A percentile compares a stretch with the other conserved stretches of the same genome.
These are phyloP conservation scores for Cephalotes varians DNA, from an alignment of 2,888 invertebrate species.

Conservation along the genomic window DNA sequence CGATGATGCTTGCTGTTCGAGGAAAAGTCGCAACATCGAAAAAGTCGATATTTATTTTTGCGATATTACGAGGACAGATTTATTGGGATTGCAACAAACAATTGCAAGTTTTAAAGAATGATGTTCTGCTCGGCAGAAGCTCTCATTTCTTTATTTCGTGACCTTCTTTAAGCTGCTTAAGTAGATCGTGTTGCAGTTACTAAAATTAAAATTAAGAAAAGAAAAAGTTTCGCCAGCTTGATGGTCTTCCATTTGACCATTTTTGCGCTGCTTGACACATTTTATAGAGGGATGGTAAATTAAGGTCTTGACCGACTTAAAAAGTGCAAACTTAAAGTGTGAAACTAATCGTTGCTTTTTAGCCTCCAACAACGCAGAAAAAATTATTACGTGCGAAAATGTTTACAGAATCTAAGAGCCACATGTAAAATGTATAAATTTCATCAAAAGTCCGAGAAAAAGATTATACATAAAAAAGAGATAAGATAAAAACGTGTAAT, in stretches of 20 bases:
- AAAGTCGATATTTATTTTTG: background rate
- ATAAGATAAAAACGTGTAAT: background rate
- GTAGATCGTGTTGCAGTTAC: conserved; percentile 24
- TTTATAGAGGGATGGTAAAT: background rate
- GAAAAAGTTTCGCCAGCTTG: background rate
- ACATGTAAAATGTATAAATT: background rate
- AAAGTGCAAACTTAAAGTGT: background rate
- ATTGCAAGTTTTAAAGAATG: background rate
- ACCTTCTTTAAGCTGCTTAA: conserved; percentile 16
- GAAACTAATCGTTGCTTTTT: background rate
- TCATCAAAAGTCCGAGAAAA: background rate
- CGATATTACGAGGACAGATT: background rate
- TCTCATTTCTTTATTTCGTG: background rate
- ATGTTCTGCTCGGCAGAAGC: background rate
- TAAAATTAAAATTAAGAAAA: conserved; percentile 14
- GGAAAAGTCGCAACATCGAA: background rate
- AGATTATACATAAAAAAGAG: background rate
- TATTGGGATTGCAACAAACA: background rate
- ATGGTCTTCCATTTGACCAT: background rate
- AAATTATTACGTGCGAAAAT: background rate
- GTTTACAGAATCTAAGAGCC: background rate
- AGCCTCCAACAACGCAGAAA: background rate
- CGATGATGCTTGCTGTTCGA: background rate
- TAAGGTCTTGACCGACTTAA: background rate
- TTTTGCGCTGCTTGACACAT: background rate